phyloP scores from a whole-genome alignment of 1,140 invertebrate species.

The Penaeus indicus region DNA sequence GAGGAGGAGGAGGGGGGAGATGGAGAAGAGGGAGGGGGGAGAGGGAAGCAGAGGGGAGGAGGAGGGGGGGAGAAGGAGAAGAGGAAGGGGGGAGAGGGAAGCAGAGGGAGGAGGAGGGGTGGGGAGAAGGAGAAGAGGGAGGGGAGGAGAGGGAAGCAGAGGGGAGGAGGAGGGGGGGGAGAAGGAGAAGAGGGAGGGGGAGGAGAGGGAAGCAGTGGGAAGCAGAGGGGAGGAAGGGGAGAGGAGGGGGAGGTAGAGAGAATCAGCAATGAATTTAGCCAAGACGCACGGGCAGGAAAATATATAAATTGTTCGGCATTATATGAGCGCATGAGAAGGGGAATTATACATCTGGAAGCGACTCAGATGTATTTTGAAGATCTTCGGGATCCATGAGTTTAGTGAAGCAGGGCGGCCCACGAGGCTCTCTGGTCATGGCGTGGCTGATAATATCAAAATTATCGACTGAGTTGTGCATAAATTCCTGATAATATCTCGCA shows the following conservation, averaged over 20 bases:
- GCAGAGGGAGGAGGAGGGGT: too few species aligned
- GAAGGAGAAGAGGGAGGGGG: background rate
- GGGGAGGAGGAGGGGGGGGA: background rate
- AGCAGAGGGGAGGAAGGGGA: background rate
- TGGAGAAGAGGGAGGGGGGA: too few species aligned
- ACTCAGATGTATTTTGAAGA: slow-evolving; percentile 32
- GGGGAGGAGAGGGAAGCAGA: background rate
- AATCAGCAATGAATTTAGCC: background rate
- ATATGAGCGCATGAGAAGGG: background rate
- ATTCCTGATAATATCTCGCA: slow-evolving; percentile 29
- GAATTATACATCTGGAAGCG: background rate
- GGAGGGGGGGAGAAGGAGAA: too few species aligned
- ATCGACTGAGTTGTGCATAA: slow-evolving; percentile 24
- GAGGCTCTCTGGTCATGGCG: background rate
- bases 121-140: background rate
- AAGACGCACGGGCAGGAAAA: background rate
- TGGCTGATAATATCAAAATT: slow-evolving; percentile 36
- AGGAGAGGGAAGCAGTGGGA: background rate
- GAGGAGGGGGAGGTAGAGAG: background rate
- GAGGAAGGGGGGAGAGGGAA: too few species aligned
- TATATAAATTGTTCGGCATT: background rate
- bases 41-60: too few species aligned
- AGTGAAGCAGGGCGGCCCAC: background rate
- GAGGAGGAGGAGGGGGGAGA: too few species aligned
- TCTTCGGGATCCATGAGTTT: slow-evolving; percentile 19